Base-by-base conservation (phyloP, 2,888 invertebrate species). In the Xestoiulus laeticollis region DNA sequence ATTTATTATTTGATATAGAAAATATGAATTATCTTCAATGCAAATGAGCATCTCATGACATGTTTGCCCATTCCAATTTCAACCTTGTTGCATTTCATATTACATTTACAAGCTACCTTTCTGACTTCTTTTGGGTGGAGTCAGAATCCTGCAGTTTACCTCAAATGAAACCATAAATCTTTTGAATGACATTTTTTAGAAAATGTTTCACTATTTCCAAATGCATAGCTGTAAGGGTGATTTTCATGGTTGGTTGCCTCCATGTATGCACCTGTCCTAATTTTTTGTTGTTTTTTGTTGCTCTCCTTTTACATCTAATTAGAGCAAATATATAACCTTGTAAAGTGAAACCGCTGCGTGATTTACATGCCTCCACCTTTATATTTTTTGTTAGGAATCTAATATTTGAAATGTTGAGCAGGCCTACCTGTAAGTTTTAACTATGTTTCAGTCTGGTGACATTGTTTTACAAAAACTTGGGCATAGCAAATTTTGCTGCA, bases 81-180 rank as follows among this genome's bases (percentile, higher is more conserved):
- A 26, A 68, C 68, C 68, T 68, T 68, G 68, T 10, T 26, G 26
- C 68, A 68, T 68, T 68, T 68, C 12, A 2, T 68, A 14, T 26
- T 68, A 68, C n/a, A n/a, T n/a, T n/a, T n/a, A n/a, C 59, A 26
- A 26, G 26, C 68, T 68, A 12, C 68, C 26, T 68, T 68, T 26
- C 68, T 68, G 68, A 68, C 68, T 68, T 68, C 68, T 68, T 68
- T 68, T 68, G 68, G 68, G 68, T 68, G 68, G 68, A 68, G 68
- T 68, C 68, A 26, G 68, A 68, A 68, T 68, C 68, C 26, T 68
- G 68, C 68, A 68, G 68, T 26, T 68, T 26, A 68, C 68, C 26
- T 26, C 68, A 68, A 68, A 68, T 68, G 68, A 68, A 68, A 68
- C 68, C 26, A 68, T 68, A 68, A 68, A 68, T 68, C 68, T 68